phyloP scores from a whole-genome alignment of 2,797 vertebrate species.

The Hippocampus kuda region DNA sequence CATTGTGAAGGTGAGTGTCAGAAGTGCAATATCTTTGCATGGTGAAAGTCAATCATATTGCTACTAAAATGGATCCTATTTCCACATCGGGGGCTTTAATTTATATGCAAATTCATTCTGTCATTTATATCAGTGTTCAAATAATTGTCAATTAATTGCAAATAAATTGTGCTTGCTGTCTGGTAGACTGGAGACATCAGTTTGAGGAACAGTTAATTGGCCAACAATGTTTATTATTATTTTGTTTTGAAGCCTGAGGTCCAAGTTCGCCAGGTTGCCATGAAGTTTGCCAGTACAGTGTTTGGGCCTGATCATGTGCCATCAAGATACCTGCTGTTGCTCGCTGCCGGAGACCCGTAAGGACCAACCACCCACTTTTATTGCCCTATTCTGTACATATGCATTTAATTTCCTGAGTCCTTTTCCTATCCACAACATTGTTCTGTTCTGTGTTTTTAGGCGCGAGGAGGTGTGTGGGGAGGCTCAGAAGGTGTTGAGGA shows the following conservation, averaged over 20 bases:
- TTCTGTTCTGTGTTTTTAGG: conserved; percentile 53
- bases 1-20: conserved; percentile 78
- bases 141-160: not conserved
- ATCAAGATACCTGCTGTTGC: conserved; percentile 89
- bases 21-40: not conserved
- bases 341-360: conserved; percentile 97
- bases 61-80: not conserved
- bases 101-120: too few relatives aligned
- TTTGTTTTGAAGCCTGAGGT: conserved; percentile 80
- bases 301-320: conserved; percentile 91
- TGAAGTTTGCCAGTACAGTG: conserved; percentile 94
- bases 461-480: conserved; percentile 90
- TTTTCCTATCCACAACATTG: not conserved
- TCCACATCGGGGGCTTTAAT: not conserved
- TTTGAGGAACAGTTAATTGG: not conserved
- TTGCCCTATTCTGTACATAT: not conserved
- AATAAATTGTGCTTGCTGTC: not conserved
- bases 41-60: not conserved
- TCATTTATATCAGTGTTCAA: not conserved
- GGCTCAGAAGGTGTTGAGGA: conserved; percentile 79
- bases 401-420: not conserved
- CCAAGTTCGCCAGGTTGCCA: conserved; percentile 93
- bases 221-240: not conserved
- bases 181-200: not conserved
- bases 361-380: conserved; percentile 28